These are phyloP conservation scores for Ferrisia virgata DNA, from an alignment of 2,888 invertebrate species.

Conservation along the genomic window DNA sequence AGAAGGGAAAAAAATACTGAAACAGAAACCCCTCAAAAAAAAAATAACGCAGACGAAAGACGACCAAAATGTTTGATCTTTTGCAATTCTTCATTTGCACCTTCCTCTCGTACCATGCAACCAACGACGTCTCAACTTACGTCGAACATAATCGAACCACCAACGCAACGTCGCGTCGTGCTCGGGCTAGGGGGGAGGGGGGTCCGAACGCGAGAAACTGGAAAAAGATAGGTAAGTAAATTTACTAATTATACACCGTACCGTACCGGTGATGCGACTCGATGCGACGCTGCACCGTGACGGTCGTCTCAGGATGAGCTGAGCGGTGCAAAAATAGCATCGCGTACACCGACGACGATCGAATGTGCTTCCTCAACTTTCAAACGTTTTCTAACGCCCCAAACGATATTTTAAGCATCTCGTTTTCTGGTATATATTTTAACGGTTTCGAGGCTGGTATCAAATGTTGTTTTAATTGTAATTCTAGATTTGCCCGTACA, in stretches of 20 bases:
- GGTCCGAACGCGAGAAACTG: too few relatives aligned
- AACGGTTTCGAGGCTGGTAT: constrained; percentile 4
- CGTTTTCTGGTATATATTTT: neutral
- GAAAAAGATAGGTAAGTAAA: neutral
- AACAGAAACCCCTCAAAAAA: too few relatives aligned
- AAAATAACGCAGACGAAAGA: too few relatives aligned
- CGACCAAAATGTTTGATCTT: too few relatives aligned
- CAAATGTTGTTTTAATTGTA: constrained; percentile 19
- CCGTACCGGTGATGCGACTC: too few relatives aligned
- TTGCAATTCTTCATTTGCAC: too few relatives aligned
- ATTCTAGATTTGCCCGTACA: constrained; percentile 7
- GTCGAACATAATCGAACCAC: too few relatives aligned
- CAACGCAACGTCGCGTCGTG: too few relatives aligned
- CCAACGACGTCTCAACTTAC: too few relatives aligned
- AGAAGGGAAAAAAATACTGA: too few relatives aligned
- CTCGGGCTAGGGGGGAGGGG: neutral
- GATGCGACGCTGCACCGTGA: too few relatives aligned
- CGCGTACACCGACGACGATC: neutral
- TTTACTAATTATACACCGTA: neutral
- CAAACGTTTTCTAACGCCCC: neutral
- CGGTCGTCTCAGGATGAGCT: neutral
- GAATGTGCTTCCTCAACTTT: neutral
- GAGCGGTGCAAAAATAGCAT: neutral
- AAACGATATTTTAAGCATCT: constrained; percentile 4
- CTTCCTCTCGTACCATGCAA: too few relatives aligned